Evolutionary conservation across 2,888 invertebrate genomes (phyloP).

Genomic region (Xanthorhoe designata): DNA sequence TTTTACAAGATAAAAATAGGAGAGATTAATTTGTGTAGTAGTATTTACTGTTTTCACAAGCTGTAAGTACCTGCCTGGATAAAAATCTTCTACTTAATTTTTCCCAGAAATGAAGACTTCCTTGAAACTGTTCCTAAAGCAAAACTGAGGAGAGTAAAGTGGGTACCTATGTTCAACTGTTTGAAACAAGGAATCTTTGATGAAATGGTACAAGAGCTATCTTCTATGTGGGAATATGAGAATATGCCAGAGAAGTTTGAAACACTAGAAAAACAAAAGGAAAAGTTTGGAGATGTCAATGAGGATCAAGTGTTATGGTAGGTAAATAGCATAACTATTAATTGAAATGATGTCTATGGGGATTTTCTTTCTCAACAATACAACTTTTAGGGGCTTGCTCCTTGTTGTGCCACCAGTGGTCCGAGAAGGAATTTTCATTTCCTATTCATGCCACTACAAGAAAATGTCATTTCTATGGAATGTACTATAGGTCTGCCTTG

Average conservation of each 20-base stretch:
- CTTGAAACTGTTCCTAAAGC: constrained; percentile 74
- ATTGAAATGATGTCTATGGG: no score
- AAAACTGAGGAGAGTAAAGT: constrained; percentile 73
- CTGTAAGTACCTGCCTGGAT: no score
- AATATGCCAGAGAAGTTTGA: constrained; percentile 73
- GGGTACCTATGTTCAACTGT: constrained; percentile 77
- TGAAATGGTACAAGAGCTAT: constrained; percentile 75
- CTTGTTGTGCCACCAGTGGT: no score
- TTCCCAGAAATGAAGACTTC: constrained; percentile 76
- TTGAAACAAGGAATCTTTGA: constrained; percentile 73
- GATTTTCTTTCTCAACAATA: no score
- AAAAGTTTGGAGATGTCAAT: constrained; percentile 66
- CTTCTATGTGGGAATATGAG: constrained; percentile 78
- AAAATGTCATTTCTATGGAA: no score
- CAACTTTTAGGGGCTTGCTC: no score
- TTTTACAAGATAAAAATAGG: no score
- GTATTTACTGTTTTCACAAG: no score
- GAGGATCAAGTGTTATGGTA: constrained; percentile 61
- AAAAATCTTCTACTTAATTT: not conserved
- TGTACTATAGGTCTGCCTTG: no score
- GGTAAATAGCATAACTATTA: constrained; percentile 50
- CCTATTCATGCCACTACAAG: no score
- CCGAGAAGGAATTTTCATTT: no score
- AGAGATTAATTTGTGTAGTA: no score
- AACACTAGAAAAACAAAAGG: constrained; percentile 71